Evolutionary conservation across 1,140 invertebrate species (phyloP).

Genomic region (Rhagoletis zephyria): DNA sequence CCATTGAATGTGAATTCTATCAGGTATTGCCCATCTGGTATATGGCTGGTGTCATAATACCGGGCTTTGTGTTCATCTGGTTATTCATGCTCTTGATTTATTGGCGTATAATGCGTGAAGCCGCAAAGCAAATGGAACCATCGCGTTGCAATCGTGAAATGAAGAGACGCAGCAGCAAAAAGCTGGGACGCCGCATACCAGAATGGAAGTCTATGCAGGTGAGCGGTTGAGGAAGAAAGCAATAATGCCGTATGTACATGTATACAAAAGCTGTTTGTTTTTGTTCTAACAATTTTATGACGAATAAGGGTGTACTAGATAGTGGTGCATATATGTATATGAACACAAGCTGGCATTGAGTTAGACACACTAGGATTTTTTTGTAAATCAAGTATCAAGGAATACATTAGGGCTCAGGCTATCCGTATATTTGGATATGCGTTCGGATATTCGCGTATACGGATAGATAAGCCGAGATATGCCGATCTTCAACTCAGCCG

Average conservation of each 20-base stretch:
- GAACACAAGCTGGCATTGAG: not conserved
- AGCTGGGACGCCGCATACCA: slow-evolving; percentile 71
- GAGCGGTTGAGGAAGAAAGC: slow-evolving; percentile 39
- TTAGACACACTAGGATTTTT: not conserved
- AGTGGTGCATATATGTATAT: not conserved
- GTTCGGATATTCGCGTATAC: too few species aligned
- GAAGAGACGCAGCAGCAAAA: not conserved
- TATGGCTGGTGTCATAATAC: slow-evolving; percentile 79
- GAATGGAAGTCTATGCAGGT: slow-evolving; percentile 83
- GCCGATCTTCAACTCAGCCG: too few species aligned
- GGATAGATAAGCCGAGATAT: too few species aligned
- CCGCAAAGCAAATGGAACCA: slow-evolving; percentile 79
- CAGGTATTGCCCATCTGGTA: slow-evolving; percentile 74
- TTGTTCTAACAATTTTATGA: too few species aligned
- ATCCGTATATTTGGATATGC: too few species aligned
- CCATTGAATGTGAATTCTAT: slow-evolving; percentile 75
- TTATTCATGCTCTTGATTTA: slow-evolving; percentile 82
- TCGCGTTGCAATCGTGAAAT: slow-evolving; percentile 71
- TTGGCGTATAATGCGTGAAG: slow-evolving; percentile 82
- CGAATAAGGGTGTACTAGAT: too few species aligned
- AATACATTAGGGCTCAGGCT: too few species aligned
- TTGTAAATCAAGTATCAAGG: too few species aligned
- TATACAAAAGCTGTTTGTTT: too few species aligned
- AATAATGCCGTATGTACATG: too few species aligned
- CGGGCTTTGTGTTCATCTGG: slow-evolving; percentile 81